These are phyloP conservation scores for Chrysaora quinquecirrha DNA, from an alignment of 30 jellyfish, hydroid and myxozoan genomes.

Conservation along the genomic window DNA sequence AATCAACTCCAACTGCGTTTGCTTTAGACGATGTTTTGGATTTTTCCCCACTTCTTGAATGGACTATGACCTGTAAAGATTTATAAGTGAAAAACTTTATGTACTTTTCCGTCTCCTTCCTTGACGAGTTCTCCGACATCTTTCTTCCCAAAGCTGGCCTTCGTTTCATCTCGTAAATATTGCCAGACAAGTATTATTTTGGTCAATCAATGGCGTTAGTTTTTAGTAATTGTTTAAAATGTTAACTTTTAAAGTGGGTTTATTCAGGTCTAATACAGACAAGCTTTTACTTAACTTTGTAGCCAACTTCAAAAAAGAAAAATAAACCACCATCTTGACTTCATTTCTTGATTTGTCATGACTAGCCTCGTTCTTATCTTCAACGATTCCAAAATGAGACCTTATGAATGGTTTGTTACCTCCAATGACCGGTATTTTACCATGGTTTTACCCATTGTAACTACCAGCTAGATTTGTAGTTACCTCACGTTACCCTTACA, in stretches of 20 bases:
- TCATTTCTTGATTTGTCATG: too few species aligned
- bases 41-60: slow-evolving; percentile 87
- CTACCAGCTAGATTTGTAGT: too few species aligned
- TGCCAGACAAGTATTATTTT: neutral
- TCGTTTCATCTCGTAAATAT: neutral
- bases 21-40: slow-evolving; percentile 77
- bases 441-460: too few species aligned
- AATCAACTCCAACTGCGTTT: slow-evolving; percentile 89
- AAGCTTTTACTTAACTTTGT: neutral
- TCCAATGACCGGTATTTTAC: too few species aligned
- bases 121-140: neutral
- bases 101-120: slow-evolving; percentile 84
- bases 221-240: neutral
- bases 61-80: slow-evolving; percentile 78
- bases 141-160: neutral
- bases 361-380: too few species aligned
- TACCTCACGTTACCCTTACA: too few species aligned
- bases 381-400: too few species aligned
- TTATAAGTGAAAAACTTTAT: slow-evolving; percentile 81
- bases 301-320: too few species aligned
- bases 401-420: too few species aligned
- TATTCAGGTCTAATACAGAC: neutral
- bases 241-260: neutral
- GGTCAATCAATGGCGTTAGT: neutral
- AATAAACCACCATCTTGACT: neutral